Conservation (phyloP, 2,797 vertebrate genomes). For the Spinus pinus region DNA sequence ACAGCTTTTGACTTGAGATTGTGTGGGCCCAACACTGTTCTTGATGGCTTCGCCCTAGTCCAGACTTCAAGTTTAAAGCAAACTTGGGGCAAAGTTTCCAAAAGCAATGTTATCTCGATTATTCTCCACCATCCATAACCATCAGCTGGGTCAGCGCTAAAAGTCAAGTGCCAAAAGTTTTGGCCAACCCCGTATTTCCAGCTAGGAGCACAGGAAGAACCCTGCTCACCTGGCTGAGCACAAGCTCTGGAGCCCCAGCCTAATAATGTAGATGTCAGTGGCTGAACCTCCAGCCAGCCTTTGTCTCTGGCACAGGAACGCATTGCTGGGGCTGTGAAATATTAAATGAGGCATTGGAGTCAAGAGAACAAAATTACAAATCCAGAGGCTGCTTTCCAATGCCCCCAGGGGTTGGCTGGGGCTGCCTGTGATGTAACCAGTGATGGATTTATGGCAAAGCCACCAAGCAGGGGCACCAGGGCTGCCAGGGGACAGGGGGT, state of each 20-base stretch:
- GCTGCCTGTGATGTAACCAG: neutral
- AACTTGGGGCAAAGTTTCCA: neutral
- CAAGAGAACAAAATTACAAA: neutral
- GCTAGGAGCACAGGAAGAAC: neutral
- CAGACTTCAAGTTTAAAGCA: neutral
- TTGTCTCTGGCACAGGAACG: neutral
- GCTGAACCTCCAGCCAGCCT: neutral
- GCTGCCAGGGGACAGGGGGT: neutral
- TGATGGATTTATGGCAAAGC: neutral
- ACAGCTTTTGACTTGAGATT: neutral
- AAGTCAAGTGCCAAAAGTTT: neutral
- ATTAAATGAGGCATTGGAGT: neutral
- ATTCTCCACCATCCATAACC: neutral
- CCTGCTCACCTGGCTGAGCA: accelerated
- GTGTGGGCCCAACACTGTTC: neutral
- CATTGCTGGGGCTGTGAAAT: neutral
- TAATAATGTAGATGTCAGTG: neutral
- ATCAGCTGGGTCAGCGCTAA: neutral
- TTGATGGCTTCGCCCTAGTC: neutral
- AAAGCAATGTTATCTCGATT: neutral
- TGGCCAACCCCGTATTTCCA: neutral
- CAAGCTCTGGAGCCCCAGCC: neutral
- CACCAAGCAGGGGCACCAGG: neutral
- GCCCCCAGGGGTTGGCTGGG: neutral
- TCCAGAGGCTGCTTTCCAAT: neutral